Evolutionary conservation across 2,113 vertebrate genomes (phyloP).

Genomic region (Camelus bactrianus): DNA sequence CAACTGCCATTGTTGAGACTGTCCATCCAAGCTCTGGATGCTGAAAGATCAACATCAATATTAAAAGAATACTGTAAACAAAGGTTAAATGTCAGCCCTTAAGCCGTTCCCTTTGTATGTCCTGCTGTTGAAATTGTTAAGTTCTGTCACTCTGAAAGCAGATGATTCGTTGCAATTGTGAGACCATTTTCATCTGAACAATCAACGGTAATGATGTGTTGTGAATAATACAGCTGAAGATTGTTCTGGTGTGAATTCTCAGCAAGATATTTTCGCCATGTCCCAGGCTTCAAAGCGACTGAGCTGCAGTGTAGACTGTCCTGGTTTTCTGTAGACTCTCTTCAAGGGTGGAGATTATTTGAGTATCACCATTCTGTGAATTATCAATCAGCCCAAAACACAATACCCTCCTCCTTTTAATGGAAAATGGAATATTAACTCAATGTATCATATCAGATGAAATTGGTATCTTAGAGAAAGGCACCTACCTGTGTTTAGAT

Average conservation of each 20-base stretch:
- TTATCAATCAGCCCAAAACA: conserved; percentile 50
- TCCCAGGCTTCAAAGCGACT: not conserved
- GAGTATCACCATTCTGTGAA: not conserved
- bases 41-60: not conserved
- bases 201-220: conserved; percentile 76
- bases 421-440: conserved; percentile 51
- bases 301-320: not conserved
- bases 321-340: conserved; percentile 63
- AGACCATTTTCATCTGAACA: conserved; percentile 77
- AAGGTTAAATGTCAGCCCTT: conserved; percentile 48
- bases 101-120: conserved; percentile 55
- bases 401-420: not conserved
- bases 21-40: not conserved
- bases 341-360: conserved; percentile 41
- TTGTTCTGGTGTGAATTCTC: conserved; percentile 75
- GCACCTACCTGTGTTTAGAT: not conserved
- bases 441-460: not conserved
- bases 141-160: conserved; percentile 59
- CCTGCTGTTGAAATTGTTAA: conserved; percentile 68
- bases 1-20: not conserved
- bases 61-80: conserved; percentile 60
- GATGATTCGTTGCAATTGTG: conserved; percentile 75
- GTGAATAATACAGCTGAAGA: conserved; percentile 78
- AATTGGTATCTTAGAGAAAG: not conserved
- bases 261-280: conserved; percentile 53